Base-by-base conservation (phyloP, 2,888 invertebrate species). In the Papilio elwesi region DNA sequence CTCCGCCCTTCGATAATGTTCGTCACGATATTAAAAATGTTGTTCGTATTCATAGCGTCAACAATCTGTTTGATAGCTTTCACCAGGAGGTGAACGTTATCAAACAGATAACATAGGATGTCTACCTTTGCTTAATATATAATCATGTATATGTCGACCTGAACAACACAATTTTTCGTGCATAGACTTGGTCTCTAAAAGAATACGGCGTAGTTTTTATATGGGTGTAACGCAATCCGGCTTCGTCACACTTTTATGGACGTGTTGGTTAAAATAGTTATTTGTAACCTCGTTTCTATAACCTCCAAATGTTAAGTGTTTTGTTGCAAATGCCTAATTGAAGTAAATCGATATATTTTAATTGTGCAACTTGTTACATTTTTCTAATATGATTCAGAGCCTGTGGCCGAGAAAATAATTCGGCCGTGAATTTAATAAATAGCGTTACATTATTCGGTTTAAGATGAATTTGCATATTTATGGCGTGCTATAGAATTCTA, bases 251-350 rank as follows among this genome's bases (percentile, higher is more conserved):
- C 68, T 73, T 64, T 72, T 72, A 68, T 73, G 65, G 59, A 51
- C 68, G 68, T 69, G 72, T 73, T 57, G 51, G 64, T 68, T 67
- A 63, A 70, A 68, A 64, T 73, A 64, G 57, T 65, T 69, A 57
- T 63, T 63, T 59, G 55, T 64, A 73, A 72, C 73, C 73, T 69
- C 55, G 73, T 73, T 73, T 73, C 73, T 69, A 68, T 49, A 73
- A 69, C 73, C 73, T 73, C 64, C 73, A 73, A 73, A 72, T 72
- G 52, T 62, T 8, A 62, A 71, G 12, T 64, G 63, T 68, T 68
- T 63, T 68, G 38, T 72, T 72, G 57, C 73, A 67, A 69, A 73
- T 73, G 48, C 48, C 13, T 43, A 48, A 49, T 55, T 73, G 68
- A 69, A 64, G 65, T 43, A 73, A 73, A 69, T 57, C 43, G 51